Evolutionary conservation across 1,140 invertebrate species (phyloP).

Genomic region (Neocloeon triangulifer): DNA sequence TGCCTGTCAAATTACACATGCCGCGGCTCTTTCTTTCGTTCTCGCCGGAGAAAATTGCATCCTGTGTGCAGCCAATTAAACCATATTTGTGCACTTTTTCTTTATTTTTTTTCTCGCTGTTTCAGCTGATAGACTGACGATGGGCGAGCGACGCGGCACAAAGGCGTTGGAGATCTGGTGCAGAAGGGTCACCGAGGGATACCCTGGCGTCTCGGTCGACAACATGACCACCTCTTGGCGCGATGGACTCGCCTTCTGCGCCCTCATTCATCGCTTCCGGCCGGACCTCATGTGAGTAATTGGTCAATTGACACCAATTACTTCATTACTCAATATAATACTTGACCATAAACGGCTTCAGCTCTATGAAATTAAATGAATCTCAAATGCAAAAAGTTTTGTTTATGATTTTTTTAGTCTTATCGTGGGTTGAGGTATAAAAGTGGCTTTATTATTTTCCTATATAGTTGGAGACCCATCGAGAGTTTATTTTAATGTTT

Average conservation of each 20-base stretch:
- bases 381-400: not conserved
- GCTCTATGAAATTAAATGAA: not conserved
- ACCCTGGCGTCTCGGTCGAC: slow-evolving; percentile 62
- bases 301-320: slow-evolving; percentile 1
- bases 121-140: slow-evolving; percentile 28
- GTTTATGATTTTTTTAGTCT: too few relatives aligned
- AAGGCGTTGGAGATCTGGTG: slow-evolving; percentile 78
- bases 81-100: too few relatives aligned
- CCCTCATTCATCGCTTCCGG: slow-evolving; percentile 85
- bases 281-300: slow-evolving; percentile 85
- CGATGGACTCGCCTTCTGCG: slow-evolving; percentile 87
- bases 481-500: too few relatives aligned
- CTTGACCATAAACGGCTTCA: not conserved
- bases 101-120: too few relatives aligned
- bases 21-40: too few relatives aligned
- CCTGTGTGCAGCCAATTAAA: too few relatives aligned
- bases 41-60: too few relatives aligned
- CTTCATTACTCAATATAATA: not conserved
- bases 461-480: too few relatives aligned
- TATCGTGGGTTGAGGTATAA: too few relatives aligned
- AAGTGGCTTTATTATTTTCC: too few relatives aligned
- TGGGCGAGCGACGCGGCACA: slow-evolving; percentile 58
- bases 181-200: slow-evolving; percentile 63
- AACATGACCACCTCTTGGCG: slow-evolving; percentile 89
- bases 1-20: too few relatives aligned